Percentiles rank a stretch among this genome's conserved stretches.
Evolutionary conservation across 2,888 invertebrate genomes (phyloP).

Genomic region (Mythimna vitellina): DNA sequence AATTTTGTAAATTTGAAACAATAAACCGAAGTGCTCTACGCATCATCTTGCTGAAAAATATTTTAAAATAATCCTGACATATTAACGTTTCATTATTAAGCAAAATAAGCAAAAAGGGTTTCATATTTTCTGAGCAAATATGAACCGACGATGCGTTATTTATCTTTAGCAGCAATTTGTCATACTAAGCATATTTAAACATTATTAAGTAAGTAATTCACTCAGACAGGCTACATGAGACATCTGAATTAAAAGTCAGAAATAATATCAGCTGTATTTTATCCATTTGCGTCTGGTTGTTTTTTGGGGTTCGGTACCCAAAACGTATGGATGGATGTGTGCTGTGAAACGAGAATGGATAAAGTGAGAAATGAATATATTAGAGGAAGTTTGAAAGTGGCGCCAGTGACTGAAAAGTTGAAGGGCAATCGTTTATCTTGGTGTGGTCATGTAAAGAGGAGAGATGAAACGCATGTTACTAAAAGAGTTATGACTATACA

Average conservation of each 20-base stretch:
- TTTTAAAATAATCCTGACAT: slow-evolving; percentile 21
- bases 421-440: too few relatives aligned
- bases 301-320: too few relatives aligned
- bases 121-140: slow-evolving; percentile 22
- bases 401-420: too few relatives aligned
- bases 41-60: neutral
- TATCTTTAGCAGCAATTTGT: slow-evolving; percentile 16
- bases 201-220: neutral
- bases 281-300: neutral
- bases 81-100: slow-evolving; percentile 17
- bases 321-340: too few relatives aligned
- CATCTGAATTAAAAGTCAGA: neutral
- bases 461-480: too few relatives aligned
- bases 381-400: too few relatives aligned
- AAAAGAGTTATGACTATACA: too few relatives aligned
- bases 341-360: too few relatives aligned
- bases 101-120: neutral
- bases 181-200: neutral
- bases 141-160: slow-evolving; percentile 4
- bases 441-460: too few relatives aligned
- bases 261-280: neutral
- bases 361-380: too few relatives aligned
- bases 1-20: neutral
- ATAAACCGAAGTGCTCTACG: neutral
- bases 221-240: neutral